A percentile compares a stretch with the other conserved stretches of the same genome.
phyloP scores from a whole-genome alignment of 2,113 vertebrate genomes.

The Leptobrachium leishanense region DNA sequence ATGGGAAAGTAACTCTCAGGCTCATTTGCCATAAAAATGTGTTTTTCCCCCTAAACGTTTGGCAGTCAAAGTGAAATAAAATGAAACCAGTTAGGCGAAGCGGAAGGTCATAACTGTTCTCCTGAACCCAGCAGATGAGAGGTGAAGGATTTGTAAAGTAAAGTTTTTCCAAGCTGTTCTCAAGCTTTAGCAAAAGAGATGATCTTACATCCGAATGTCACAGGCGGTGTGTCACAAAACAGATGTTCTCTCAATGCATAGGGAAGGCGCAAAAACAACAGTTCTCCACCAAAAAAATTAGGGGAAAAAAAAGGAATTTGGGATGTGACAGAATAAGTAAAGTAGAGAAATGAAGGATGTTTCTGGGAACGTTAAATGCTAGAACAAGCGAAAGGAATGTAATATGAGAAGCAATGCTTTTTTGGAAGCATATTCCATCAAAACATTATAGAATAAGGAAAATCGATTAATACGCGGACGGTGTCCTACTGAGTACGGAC shows the following conservation, averaged over 20 bases:
- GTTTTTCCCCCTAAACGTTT: conserved; percentile 22
- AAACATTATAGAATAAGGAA: conserved; percentile 1
- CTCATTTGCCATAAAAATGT: conserved; percentile 33
- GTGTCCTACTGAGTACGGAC: conserved; percentile 7
- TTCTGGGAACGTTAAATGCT: background rate
- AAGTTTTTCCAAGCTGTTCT: conserved; percentile 49
- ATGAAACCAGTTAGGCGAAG: conserved; percentile 41
- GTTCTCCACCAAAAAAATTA: conserved; percentile 2
- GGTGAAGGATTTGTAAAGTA: conserved; percentile 30
- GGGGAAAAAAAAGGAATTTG: background rate
- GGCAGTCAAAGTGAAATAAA: conserved; percentile 44
- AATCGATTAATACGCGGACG: conserved; percentile 22
- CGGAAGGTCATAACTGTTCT: conserved; percentile 46
- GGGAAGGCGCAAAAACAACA: conserved; percentile 16
- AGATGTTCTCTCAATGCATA: conserved; percentile 30
- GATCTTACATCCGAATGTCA: conserved; percentile 37
- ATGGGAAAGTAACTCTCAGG: conserved; percentile 19
- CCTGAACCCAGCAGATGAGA: conserved; percentile 38
- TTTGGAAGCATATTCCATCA: too few relatives aligned
- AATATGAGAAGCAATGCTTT: too few relatives aligned
- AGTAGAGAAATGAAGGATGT: background rate
- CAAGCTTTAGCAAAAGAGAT: conserved; percentile 20
- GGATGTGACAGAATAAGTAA: background rate
- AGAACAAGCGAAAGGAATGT: too few relatives aligned
- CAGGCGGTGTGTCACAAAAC: conserved; percentile 30